Base-by-base conservation (phyloP, 2,113 vertebrate species). In the Takifugu bimaculatus region DNA sequence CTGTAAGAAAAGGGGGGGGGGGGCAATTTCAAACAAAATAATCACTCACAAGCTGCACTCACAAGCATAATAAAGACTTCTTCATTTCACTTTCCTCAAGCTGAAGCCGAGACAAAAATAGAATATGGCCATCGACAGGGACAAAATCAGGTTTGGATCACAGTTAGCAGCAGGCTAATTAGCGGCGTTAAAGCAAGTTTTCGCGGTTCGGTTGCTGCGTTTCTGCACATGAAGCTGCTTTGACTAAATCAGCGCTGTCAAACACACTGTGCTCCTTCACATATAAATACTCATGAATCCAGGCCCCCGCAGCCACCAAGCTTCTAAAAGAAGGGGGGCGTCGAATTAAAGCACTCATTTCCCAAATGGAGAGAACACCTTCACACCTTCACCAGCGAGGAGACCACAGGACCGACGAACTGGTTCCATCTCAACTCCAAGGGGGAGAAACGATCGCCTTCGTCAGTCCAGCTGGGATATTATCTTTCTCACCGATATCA, bases 391-490 rank as follows among this genome's bases (percentile, higher is more conserved):
- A 66, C 63, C 53, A 54, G 32, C 65, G 53, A 64, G 62, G 69
- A 65, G 50, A 76, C 75, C 27, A 25, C 4, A 6, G 44, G 57
- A 65, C 58, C 53, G 28, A 64, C 52, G 20, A 49, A 48, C 45
- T 44, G 29, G 58, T 39, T 39, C 35, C 3, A 11, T 39, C 35
- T 3, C 3, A 39, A 39, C 35, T 39, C 35, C 2, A 39, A 39
- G 35, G 7, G 35, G 1, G 9, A 4, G 6, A 35, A 35, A 7
- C 4, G 9, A 5, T 4, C 9, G 5, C 65, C 64, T 74, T 85
- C 72, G 83, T 88, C 86, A 90, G 87, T 88, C 89, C 87, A 86
- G 88, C 89, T 88, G 89, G 80, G 79, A 86, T 58, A 63, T 57
- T 28, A 60, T 26, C 6, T 42, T 55, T 80, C 63, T 77, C 59